A percentile compares a stretch with the other conserved stretches of the same genome.
Evolutionary conservation across 2,888 invertebrate genomes (phyloP).

Genomic region (Hyalella azteca): DNA sequence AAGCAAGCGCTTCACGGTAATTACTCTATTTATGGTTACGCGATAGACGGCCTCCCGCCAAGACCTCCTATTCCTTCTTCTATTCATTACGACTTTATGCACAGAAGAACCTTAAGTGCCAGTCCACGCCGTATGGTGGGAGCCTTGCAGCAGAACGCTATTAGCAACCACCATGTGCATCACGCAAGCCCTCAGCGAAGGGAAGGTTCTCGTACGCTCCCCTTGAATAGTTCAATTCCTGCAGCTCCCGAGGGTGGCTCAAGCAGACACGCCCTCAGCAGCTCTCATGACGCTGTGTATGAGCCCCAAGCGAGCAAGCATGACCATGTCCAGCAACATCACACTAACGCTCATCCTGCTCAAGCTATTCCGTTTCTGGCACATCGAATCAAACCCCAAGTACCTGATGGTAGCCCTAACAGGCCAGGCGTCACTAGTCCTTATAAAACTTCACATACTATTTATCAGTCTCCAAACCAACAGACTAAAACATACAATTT

Average conservation of each 20-base stretch:
- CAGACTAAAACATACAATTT: background rate
- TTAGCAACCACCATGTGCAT: background rate
- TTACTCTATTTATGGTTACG: background rate
- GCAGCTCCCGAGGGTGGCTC: background rate
- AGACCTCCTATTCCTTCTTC: background rate
- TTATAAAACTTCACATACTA: background rate
- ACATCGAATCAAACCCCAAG: background rate
- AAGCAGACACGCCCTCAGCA: background rate
- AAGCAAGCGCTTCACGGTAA: background rate
- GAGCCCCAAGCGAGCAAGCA: background rate
- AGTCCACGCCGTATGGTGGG: slow-evolving; percentile 19
- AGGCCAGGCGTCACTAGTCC: background rate
- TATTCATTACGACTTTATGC: background rate
- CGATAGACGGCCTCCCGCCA: background rate
- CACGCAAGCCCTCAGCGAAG: background rate
- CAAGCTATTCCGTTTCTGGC: background rate
- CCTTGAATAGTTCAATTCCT: background rate
- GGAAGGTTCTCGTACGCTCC: background rate
- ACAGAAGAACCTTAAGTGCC: slow-evolving; percentile 9
- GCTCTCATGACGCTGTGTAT: background rate
- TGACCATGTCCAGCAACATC: background rate
- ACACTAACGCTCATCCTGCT: background rate
- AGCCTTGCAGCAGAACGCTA: background rate
- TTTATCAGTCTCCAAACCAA: background rate
- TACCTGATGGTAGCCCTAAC: background rate